Evolutionary conservation across 2,113 vertebrate species (phyloP).

Genomic region (Stomatorhinus ivindoensis): DNA sequence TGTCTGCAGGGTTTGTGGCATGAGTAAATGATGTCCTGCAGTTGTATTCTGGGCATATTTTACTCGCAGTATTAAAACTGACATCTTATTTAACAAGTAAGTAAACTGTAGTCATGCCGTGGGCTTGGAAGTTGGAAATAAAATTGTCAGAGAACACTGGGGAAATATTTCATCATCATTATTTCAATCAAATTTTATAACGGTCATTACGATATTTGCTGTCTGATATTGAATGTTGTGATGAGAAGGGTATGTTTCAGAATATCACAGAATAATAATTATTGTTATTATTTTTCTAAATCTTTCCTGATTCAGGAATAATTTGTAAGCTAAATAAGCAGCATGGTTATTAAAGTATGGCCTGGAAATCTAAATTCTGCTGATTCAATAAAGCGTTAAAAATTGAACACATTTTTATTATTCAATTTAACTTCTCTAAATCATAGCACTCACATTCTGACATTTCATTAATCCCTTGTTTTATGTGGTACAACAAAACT

Average conservation of each 20-base stretch:
- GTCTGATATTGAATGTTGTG: background rate
- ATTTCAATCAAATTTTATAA: too few species aligned
- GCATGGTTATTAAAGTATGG: background rate
- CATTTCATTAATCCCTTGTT: background rate
- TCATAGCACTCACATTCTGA: background rate
- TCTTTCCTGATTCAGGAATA: background rate
- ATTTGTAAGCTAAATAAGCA: background rate
- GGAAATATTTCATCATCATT: background rate
- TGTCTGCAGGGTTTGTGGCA: too few species aligned
- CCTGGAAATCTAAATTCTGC: background rate
- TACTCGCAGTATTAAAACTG: background rate
- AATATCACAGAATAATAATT: background rate
- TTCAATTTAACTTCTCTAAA: background rate
- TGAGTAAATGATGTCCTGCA: too few species aligned
- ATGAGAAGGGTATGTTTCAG: background rate
- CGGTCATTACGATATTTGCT: background rate
- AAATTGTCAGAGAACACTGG: background rate
- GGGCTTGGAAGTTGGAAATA: background rate
- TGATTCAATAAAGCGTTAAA: background rate
- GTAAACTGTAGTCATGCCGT: background rate
- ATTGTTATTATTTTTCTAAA: background rate
- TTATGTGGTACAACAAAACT: background rate
- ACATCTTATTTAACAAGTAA: background rate
- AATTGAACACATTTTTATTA: background rate
- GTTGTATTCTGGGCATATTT: background rate